Percentiles rank a stretch among this genome's conserved stretches.
phyloP scores from a whole-genome alignment of 2,888 invertebrate genomes.

The Rotaria magnacalcarata region DNA sequence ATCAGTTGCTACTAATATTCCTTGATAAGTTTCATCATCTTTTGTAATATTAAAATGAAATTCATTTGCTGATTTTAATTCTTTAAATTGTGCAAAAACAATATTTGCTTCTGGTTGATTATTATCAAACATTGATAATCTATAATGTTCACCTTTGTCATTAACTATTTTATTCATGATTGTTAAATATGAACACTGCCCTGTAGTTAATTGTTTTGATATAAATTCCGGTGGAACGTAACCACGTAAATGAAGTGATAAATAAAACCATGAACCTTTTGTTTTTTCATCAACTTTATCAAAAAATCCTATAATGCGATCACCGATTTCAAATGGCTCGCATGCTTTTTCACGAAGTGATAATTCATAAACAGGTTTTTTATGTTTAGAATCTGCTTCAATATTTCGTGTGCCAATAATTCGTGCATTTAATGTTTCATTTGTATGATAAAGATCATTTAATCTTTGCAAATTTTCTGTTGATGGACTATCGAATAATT shows the following conservation, averaged over 20 bases:
- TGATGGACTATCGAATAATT: background rate
- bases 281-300: background rate
- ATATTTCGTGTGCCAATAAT: background rate
- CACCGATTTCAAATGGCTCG: background rate
- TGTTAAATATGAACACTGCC: background rate
- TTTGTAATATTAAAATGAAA: background rate
- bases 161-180: background rate
- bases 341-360: background rate
- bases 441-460: background rate
- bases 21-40: background rate
- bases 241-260: constrained; percentile 8
- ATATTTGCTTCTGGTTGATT: background rate
- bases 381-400: background rate
- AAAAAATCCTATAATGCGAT: background rate
- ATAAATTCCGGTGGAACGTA: background rate
- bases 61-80: background rate
- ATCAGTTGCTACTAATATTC: background rate
- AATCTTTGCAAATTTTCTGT: background rate
- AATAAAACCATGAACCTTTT: background rate
- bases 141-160: background rate
- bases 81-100: background rate
- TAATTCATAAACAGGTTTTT: background rate
- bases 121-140: background rate
- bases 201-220: background rate
- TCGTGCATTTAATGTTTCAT: background rate